A percentile compares a stretch with the other conserved stretches of the same genome.
Conservation (phyloP, 2,797 vertebrate genomes). For the Uromys caudimaculatus region DNA sequence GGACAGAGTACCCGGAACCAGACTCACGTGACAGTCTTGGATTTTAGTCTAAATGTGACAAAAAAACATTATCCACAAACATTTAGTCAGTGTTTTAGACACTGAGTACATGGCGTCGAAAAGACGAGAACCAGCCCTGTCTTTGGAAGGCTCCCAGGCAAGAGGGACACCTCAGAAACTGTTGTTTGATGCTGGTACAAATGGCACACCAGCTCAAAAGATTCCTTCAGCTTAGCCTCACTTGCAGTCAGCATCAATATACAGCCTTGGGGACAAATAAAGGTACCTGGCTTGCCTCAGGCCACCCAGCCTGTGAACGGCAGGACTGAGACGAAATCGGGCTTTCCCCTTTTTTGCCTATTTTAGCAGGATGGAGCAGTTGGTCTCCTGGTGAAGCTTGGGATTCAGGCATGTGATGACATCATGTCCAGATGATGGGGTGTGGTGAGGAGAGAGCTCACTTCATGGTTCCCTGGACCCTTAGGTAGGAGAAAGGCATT, state of each 20-base stretch:
- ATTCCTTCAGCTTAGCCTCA: neutral
- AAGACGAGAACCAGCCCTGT: neutral
- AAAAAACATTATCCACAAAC: neutral
- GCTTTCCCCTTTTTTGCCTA: neutral
- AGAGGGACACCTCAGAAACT: neutral
- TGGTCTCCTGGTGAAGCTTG: neutral
- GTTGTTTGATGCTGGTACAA: neutral
- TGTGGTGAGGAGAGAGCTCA: neutral
- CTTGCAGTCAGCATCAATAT: neutral
- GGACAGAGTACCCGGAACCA: neutral
- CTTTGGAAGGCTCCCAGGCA: neutral
- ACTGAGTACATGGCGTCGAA: neutral
- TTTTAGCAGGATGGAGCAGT: neutral
- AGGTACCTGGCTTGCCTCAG: neutral
- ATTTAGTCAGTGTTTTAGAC: neutral
- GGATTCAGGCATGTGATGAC: neutral
- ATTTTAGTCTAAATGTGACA: neutral
- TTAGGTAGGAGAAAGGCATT: neutral
- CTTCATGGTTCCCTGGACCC: neutral
- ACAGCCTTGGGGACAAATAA: neutral
- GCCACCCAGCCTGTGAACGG: neutral
- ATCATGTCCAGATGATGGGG: neutral
- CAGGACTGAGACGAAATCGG: neutral
- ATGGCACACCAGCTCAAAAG: neutral
- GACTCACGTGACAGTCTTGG: neutral